Percentiles rank a stretch among this genome's conserved stretches.
These are phyloP conservation scores for Dendrolimus pini DNA, from an alignment of 2,888 invertebrate species.

Conservation along the genomic window DNA sequence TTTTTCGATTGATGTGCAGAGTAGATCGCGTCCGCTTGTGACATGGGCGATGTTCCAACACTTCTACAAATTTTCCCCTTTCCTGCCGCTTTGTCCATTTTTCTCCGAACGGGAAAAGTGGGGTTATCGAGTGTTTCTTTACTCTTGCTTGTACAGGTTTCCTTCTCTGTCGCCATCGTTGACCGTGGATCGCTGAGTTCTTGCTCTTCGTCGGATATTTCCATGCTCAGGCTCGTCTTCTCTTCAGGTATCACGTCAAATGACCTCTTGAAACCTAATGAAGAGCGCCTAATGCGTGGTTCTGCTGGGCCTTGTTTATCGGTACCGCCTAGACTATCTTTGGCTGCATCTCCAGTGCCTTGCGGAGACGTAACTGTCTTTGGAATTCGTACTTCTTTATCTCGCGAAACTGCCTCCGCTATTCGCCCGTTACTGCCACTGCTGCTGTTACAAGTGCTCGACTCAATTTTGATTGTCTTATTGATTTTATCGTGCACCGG, in stretches of 20 bases:
- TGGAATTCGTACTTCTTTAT: not conserved
- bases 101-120: not conserved
- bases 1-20: not conserved
- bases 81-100: not conserved
- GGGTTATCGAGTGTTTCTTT: not conserved
- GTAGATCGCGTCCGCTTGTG: not conserved
- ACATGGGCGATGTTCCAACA: not conserved
- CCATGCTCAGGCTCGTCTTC: conserved; percentile 62
- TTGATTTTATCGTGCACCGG: conserved; percentile 52
- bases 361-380: too few relatives aligned
- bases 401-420: not conserved
- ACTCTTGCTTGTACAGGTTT: not conserved
- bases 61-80: not conserved
- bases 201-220: conserved; percentile 56
- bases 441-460: not conserved
- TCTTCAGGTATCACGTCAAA: conserved; percentile 79
- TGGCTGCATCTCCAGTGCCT: not conserved
- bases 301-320: not conserved
- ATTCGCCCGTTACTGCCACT: not conserved
- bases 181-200: conserved; percentile 15
- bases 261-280: not conserved
- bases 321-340: conserved; percentile 22
- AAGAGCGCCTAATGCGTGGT: not conserved
- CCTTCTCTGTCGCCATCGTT: not conserved
- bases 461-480: not conserved